Evolutionary conservation across 2,113 vertebrate species (phyloP).

Genomic region (Melozone crissalis): DNA sequence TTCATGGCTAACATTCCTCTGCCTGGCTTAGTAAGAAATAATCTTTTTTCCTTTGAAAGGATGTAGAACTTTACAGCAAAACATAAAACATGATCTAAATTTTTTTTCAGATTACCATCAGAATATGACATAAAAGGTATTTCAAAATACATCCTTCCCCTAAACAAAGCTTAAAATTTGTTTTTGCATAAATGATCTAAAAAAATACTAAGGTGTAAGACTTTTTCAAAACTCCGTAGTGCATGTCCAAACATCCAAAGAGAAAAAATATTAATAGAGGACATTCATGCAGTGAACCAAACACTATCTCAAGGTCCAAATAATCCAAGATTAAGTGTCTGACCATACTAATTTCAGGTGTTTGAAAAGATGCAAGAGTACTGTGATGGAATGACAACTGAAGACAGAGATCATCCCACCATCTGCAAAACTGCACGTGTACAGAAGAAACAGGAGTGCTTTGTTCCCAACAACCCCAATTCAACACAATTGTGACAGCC

Average conservation of each 20-base stretch:
- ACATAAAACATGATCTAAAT: not conserved
- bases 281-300: not conserved
- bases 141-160: not conserved
- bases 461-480: not conserved
- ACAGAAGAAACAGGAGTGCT: not conserved
- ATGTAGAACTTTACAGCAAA: not conserved
- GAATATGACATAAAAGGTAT: not conserved
- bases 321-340: not conserved
- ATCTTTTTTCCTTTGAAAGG: not conserved
- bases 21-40: not conserved
- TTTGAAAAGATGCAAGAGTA: not conserved
- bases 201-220: not conserved
- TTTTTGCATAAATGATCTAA: not conserved
- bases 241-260: not conserved
- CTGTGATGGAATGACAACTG: not conserved
- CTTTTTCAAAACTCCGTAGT: not conserved
- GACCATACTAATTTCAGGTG: not conserved
- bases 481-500: not conserved
- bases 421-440: not conserved
- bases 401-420: not conserved
- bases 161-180: not conserved
- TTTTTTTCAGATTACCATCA: not conserved
- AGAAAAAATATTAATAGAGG: not conserved
- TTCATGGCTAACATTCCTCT: not conserved
- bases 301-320: not conserved